phyloP scores from a whole-genome alignment of 2,888 invertebrate species.

The Lasius platythorax region DNA sequence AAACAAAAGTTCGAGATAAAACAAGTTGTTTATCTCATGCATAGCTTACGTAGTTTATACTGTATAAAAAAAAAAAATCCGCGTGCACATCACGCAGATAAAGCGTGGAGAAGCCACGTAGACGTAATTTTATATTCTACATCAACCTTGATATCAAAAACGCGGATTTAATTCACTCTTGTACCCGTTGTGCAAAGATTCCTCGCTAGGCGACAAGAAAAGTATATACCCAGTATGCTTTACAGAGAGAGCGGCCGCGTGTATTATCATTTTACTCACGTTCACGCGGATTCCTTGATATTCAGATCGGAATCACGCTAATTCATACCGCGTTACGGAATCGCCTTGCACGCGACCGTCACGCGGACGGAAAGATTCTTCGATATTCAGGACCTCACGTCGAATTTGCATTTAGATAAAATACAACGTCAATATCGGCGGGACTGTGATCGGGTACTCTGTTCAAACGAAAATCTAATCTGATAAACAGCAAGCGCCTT shows the following conservation, averaged over 20 bases:
- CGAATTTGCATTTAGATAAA: constrained; percentile 67
- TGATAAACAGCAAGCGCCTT: constrained; percentile 36
- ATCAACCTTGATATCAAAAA: constrained; percentile 57
- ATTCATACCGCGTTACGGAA: constrained; percentile 46
- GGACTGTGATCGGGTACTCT: constrained; percentile 33
- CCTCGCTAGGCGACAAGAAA: constrained; percentile 9
- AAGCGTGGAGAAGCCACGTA: constrained; percentile 7
- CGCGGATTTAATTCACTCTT: constrained; percentile 46
- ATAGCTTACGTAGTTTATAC: background rate
- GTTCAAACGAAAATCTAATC: constrained; percentile 24
- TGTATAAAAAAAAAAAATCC: background rate
- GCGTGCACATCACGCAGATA: background rate
- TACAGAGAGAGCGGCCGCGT: background rate
- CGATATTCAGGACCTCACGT: constrained; percentile 52
- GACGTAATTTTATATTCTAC: constrained; percentile 44
- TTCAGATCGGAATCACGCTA: constrained; percentile 57
- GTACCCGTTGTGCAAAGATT: constrained; percentile 37
- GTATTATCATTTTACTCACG: constrained; percentile 49
- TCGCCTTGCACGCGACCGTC: constrained; percentile 35
- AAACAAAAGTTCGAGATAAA: background rate
- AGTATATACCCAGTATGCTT: constrained; percentile 28
- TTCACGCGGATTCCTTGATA: constrained; percentile 53
- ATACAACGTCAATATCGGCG: constrained; percentile 57
- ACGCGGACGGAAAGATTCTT: constrained; percentile 45
- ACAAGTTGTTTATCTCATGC: background rate